phyloP scores from a whole-genome alignment of 1,140 invertebrate species.

The Eciton burchellii region DNA sequence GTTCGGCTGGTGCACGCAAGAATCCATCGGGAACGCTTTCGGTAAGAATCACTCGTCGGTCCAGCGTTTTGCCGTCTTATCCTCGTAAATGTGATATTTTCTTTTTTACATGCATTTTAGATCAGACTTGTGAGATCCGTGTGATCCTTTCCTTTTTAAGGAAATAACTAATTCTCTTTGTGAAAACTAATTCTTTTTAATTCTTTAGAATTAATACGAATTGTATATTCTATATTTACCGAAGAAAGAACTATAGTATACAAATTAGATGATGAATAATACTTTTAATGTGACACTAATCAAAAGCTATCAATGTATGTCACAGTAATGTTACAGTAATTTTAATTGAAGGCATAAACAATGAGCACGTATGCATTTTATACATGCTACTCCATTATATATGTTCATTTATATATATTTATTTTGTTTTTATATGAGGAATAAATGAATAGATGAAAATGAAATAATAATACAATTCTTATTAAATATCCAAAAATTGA shows the following conservation, averaged over 20 bases:
- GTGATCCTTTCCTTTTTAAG: neutral
- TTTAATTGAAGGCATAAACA: neutral
- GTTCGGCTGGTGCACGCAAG: slow-evolving; percentile 77
- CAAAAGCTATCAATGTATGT: too few relatives aligned
- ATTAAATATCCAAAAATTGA: neutral
- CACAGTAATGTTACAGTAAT: neutral
- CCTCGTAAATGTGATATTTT: neutral
- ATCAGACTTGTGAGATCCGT: neutral
- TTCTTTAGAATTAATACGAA: neutral
- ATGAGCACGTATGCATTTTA: slow-evolving; percentile 5
- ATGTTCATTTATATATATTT: neutral
- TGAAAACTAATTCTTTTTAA: neutral
- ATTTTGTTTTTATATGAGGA: neutral
- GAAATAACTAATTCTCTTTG: neutral
- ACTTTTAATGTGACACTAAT: too few relatives aligned
- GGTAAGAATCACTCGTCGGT: slow-evolving; percentile 74
- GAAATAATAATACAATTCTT: neutral
- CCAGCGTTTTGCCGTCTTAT: neutral
- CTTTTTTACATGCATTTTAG: slow-evolving; percentile 5
- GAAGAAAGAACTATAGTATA: neutral
- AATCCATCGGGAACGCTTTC: slow-evolving; percentile 80
- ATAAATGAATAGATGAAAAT: neutral
- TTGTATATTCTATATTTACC: neutral
- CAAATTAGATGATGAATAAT: neutral
- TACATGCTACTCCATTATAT: neutral